Evolutionary conservation across 2,888 invertebrate species (phyloP), one percentile per base, ranked within the genome.

Genomic region (Teinopalpus imperialis): DNA sequence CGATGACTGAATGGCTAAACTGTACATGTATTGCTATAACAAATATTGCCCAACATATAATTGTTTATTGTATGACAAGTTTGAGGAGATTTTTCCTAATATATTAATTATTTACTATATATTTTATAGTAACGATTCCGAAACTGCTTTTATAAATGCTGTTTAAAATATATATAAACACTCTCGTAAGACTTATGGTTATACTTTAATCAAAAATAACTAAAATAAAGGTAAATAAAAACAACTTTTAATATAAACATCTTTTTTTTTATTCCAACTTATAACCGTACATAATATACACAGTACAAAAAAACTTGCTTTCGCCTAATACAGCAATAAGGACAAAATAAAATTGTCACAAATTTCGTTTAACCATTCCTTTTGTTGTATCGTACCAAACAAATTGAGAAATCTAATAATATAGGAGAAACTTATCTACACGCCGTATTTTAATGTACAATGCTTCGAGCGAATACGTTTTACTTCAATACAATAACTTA

Each of bases 281-380:
- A 92, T 92, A 92, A 91, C 92, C 92, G 92, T 93, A 93, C 93
- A 93, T 93, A 86, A 88, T 89, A 93, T 93, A 93, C 93, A 94
- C 93, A 93, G 93, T 93, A 94, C 93, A 93, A 94, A 93, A 92
- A 93, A 92, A 92, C 76, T 81, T 83, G 91, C 90, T 87, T 88
- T 86, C 82, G 75, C 71, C 75, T 85, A 83, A 75, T 81, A 81
- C 87, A 89, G 87, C 86, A 81, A 81, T 80, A 78, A 79, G 77
- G 87, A 87, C 82, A 86, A 86, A 85, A 81, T 78, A 57, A 87
- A 87, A 86, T 85, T 85, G 85, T 79, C 87, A 69, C 86, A 75
- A 77, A 74, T 74, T 73, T 79, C 59, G 69, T 76, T 56, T 75
- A 77, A 73, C 76, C 80, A 81, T 77, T 69, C 52, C 68, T 75